Evolutionary conservation across 2,113 vertebrate genomes (phyloP).

Genomic region (Mus pahari): DNA sequence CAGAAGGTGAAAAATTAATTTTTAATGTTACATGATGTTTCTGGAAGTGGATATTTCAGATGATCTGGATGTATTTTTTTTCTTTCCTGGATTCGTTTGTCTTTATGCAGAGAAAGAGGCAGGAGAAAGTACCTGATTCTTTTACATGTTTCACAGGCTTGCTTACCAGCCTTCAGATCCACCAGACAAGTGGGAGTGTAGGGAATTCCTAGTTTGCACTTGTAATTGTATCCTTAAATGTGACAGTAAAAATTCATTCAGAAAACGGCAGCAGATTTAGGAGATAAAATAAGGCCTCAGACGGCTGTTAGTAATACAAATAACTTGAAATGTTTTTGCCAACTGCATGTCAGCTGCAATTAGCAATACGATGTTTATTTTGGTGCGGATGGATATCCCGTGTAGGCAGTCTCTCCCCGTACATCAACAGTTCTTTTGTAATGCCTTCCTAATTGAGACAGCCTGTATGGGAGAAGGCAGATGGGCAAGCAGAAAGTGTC

Average conservation of each 20-base stretch:
- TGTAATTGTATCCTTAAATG: slow-evolving; percentile 70
- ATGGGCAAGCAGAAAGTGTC: slow-evolving; percentile 73
- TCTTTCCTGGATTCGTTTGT: not conserved
- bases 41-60: not conserved
- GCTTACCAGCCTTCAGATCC: slow-evolving; percentile 50
- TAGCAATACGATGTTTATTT: slow-evolving; percentile 69
- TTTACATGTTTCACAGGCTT: not conserved
- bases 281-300: slow-evolving; percentile 61
- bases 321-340: slow-evolving; percentile 62
- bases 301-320: slow-evolving; percentile 73
- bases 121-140: not conserved
- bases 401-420: slow-evolving; percentile 43
- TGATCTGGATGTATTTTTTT: not conserved
- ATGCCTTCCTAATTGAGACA: slow-evolving; percentile 58
- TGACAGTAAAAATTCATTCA: slow-evolving; percentile 68
- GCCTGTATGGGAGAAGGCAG: slow-evolving; percentile 69
- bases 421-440: slow-evolving; percentile 39
- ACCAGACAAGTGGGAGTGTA: slow-evolving; percentile 47
- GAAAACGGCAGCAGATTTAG: slow-evolving; percentile 53
- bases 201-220: slow-evolving; percentile 67
- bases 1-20: slow-evolving; percentile 43
- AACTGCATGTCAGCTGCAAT: slow-evolving; percentile 62
- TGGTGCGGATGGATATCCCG: slow-evolving; percentile 71
- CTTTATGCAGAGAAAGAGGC: not conserved
- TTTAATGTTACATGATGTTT: slow-evolving; percentile 45